Evolutionary conservation across 2,113 vertebrate species (phyloP).

Genomic region (Bufo gargarizans): DNA sequence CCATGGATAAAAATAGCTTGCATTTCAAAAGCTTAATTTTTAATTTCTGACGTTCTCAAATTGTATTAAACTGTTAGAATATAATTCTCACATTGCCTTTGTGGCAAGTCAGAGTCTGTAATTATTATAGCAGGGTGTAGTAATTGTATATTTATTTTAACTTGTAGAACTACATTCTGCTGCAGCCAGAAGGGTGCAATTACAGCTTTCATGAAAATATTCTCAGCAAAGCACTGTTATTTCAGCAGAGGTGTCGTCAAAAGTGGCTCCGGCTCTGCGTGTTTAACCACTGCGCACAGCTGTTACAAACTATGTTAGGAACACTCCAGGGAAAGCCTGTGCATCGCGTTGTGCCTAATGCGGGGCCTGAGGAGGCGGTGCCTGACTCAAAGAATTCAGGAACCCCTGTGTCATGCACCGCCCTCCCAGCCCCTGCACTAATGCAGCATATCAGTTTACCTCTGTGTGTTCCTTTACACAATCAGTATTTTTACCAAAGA

Average conservation of each 20-base stretch:
- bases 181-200: neutral
- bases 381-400: no score
- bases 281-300: neutral
- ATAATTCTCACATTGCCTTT: constrained; percentile 10
- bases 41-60: neutral
- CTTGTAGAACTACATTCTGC: constrained; percentile 2
- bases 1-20: no score
- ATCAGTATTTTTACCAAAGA: no score
- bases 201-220: constrained; percentile 23
- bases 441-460: no score
- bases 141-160: constrained; percentile 25
- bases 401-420: no score
- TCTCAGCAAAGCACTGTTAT: neutral
- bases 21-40: neutral
- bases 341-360: no score
- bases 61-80: neutral
- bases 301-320: neutral
- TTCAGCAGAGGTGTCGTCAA: neutral
- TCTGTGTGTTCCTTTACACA: no score
- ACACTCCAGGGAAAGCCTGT: neutral
- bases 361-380: no score
- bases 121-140: constrained; percentile 27
- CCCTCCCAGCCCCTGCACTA: no score
- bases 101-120: neutral
- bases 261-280: no score